Evolutionary conservation across 2,888 invertebrate species (phyloP), one percentile per base, ranked within the genome.

Genomic region (Trachelus tabidus): DNA sequence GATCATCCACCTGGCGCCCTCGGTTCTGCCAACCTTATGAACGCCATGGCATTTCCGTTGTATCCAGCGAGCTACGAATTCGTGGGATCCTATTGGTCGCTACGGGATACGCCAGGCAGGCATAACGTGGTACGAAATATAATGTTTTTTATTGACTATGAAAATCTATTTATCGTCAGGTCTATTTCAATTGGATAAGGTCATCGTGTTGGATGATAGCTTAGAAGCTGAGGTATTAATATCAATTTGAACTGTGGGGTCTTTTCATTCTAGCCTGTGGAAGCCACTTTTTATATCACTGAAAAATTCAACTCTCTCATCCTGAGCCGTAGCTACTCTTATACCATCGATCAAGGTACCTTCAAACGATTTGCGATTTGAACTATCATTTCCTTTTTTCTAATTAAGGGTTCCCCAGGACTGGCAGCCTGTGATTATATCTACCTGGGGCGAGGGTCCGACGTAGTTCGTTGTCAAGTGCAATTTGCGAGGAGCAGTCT

Each of bases 1-100:
- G 80, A 84, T 85, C 85, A 80, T 82, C 85, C 85, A 85, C 81
- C 86, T 85, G 85, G 85, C 81, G 85, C 82, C 82, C 85, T 83
- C 86, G 81, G 77, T 71, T 71, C 56, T 74, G 81, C 71, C 75
- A 56, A 77, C 68, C 74, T 34, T 40, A 34, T 4, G n/a, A 69
- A 30, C 73, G 68, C 37, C 40, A 12, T 33, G 71, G 15, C 68
- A 31, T 75, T 40, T 35, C 75, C 75, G 31, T n/a, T 56, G 75
- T 31, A 34, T n/a, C 75, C 35, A 23, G 56, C 56, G 0, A 56
- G 56, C 56, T 23, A 56, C 56, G 9, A 23, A 23, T 56, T 23
- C 56, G 23, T 9, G 23, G 23, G 56, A 56, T 56, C 56, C 9
- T 23, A 56, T 56, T 56, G 56, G 56, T 9, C 56, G 23, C 15